Base-by-base conservation (phyloP, 1,140 invertebrate species). In the Drosophila teissieri region DNA sequence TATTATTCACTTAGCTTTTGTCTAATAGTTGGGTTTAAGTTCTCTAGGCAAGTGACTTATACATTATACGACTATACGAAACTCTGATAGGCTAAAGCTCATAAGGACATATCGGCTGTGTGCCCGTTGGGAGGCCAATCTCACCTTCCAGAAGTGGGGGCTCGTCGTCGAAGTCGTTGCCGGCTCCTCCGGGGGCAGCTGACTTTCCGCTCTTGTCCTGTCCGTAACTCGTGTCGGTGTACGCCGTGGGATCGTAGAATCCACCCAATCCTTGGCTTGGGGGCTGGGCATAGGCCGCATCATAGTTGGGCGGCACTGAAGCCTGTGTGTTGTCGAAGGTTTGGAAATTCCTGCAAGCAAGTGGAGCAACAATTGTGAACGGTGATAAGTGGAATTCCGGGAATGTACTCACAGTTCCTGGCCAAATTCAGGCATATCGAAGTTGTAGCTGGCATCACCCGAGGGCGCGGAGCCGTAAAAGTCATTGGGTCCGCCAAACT, bases 351-450 rank as follows among this genome's bases (percentile, higher is more conserved):
- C 91, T 92, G 48, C 11, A 70, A 62, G 17, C 12, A 19, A 48
- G 15, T 15, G 4, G 27, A 34, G 14, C 46, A 49, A 52, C 49
- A 57, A 51, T 77, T 39, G n/a, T 44, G 31, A 31, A 31, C 12
- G 67, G 45, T 40, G 48, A 34, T 65, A 68, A 48, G 31, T 17
- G 10, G 5, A 19, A 15, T 15, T 6, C 36, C 34, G 12, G 19
- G 48, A 22, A 3, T 36, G 7, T 48, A 77, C 91, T 91, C 56
- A 92, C 91, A 92, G 81, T 73, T 92, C 91, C 48, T 92, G 91
- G 2, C 90, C 91, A 46, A 92, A 92, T 45, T 92, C 91, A 1
- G 91, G 91, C 75, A 92, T 80, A 45, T 92, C 91, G 62, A 92
- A 92, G 45, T 92, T 92, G 51, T 86, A 91, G n/a, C 78, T 79